Evolutionary conservation across 2,888 invertebrate genomes (phyloP).

Genomic region (Yponomeuta malinellus): DNA sequence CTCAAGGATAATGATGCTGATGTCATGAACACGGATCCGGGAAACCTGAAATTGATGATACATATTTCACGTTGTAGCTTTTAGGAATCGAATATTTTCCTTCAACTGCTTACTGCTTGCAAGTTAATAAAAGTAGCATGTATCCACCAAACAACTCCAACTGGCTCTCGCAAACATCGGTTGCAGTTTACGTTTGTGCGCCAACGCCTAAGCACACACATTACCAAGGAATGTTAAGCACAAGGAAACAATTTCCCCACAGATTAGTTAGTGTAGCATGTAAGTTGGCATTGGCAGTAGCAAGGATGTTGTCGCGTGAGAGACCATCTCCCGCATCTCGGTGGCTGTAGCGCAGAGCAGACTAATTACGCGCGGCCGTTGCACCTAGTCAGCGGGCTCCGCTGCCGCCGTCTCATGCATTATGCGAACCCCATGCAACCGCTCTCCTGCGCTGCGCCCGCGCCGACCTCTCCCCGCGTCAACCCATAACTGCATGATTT

Average conservation of each 20-base stretch:
- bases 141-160: neutral
- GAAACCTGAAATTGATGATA: neutral
- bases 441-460: slow-evolving; percentile 18
- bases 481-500: slow-evolving; percentile 6
- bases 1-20: slow-evolving; percentile 36
- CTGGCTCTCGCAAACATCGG: neutral
- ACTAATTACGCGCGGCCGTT: slow-evolving; percentile 57
- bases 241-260: slow-evolving; percentile 11
- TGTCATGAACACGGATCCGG: slow-evolving; percentile 26
- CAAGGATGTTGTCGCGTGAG: slow-evolving; percentile 32
- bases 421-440: slow-evolving; percentile 31
- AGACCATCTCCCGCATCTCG: slow-evolving; percentile 34
- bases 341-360: slow-evolving; percentile 29
- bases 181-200: neutral
- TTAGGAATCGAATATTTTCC: neutral
- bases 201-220: neutral
- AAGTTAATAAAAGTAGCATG: neutral
- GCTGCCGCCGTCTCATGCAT: slow-evolving; percentile 34
- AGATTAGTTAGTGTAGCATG: slow-evolving; percentile 9
- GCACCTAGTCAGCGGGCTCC: slow-evolving; percentile 29
- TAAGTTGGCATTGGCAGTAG: slow-evolving; percentile 7
- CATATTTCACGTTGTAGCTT: neutral
- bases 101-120: neutral
- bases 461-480: slow-evolving; percentile 13
- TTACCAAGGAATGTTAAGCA: slow-evolving; percentile 9